These are phyloP conservation scores for Platynereis dumerilii DNA, from an alignment of 2,888 invertebrate genomes.

Conservation along the genomic window DNA sequence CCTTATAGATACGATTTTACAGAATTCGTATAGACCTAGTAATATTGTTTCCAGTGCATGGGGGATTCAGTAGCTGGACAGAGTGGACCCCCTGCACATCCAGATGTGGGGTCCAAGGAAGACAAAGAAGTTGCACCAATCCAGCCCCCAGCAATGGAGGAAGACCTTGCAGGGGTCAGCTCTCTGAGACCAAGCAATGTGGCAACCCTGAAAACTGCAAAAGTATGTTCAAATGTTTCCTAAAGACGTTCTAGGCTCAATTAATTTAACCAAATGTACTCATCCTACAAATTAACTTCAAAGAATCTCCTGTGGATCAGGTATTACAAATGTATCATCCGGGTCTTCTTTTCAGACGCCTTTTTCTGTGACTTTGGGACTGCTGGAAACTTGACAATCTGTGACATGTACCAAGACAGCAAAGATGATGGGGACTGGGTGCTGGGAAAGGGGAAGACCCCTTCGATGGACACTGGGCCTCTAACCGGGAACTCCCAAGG, in stretches of 20 bases:
- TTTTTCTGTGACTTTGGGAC: conserved; percentile 30
- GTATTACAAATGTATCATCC: too few relatives aligned
- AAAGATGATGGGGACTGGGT: conserved; percentile 17
- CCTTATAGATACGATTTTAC: too few relatives aligned
- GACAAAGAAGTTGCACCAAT: conserved; percentile 20
- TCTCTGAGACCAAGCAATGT: conserved; percentile 20
- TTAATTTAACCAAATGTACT: too few relatives aligned
- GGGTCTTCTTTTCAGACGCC: too few relatives aligned
- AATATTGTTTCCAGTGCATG: too few relatives aligned
- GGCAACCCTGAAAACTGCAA: conserved; percentile 13
- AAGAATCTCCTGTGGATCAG: too few relatives aligned
- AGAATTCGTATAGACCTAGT: too few relatives aligned
- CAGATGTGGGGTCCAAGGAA: conserved; percentile 18
- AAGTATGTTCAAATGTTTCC: too few relatives aligned
- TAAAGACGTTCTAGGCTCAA: too few relatives aligned
- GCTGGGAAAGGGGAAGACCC: conserved; percentile 10
- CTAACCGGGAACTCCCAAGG: conserved; percentile 31
- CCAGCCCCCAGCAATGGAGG: conserved; percentile 29
- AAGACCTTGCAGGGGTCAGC: conserved; percentile 19
- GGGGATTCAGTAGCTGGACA: conserved; percentile 22
- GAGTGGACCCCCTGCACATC: conserved; percentile 22
- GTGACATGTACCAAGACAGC: conserved; percentile 18
- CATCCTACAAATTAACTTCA: too few relatives aligned
- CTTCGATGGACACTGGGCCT: conserved; percentile 32
- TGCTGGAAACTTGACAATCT: not conserved